Conservation (phyloP, 2,797 vertebrate genomes). For the Brachyalestes nurse region DNA sequence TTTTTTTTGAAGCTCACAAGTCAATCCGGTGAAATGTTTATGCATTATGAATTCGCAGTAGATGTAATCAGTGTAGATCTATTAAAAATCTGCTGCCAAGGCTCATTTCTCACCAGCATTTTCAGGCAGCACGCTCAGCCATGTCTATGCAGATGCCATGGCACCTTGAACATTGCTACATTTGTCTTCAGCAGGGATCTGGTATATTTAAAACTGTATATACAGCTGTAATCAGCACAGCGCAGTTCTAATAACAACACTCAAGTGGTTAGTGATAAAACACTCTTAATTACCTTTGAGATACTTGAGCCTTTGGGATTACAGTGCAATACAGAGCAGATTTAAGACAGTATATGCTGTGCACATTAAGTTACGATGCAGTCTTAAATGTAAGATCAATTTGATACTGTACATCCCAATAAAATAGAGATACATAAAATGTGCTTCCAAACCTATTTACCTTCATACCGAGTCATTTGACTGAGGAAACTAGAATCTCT, state of each 20-base stretch:
- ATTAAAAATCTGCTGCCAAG: conserved; percentile 15
- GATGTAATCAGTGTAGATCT: neutral
- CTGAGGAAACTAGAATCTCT: neutral
- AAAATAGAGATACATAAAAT: neutral
- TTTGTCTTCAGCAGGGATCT: conserved; percentile 33
- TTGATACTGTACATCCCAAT: neutral
- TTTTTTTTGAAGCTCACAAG: neutral
- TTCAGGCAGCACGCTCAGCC: neutral
- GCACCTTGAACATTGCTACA: neutral
- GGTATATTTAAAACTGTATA: conserved; percentile 37
- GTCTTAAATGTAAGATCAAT: conserved; percentile 7
- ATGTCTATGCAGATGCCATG: conserved; percentile 27
- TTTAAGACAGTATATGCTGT: neutral
- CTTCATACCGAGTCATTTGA: neutral
- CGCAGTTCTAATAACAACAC: conserved; percentile 45
- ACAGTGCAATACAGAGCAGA: neutral
- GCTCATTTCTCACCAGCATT: neutral
- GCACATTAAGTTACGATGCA: neutral
- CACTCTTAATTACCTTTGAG: conserved; percentile 38
- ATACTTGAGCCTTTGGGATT: conserved; percentile 27
- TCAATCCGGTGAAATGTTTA: neutral
- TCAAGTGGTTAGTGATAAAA: conserved; percentile 51
- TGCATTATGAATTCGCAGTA: neutral
- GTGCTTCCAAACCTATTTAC: no score
- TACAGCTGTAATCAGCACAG: conserved; percentile 22